Evolutionary conservation across 2,113 vertebrate genomes (phyloP), one percentile per base, ranked within the genome.

Genomic region (Copsychus sechellarum): DNA sequence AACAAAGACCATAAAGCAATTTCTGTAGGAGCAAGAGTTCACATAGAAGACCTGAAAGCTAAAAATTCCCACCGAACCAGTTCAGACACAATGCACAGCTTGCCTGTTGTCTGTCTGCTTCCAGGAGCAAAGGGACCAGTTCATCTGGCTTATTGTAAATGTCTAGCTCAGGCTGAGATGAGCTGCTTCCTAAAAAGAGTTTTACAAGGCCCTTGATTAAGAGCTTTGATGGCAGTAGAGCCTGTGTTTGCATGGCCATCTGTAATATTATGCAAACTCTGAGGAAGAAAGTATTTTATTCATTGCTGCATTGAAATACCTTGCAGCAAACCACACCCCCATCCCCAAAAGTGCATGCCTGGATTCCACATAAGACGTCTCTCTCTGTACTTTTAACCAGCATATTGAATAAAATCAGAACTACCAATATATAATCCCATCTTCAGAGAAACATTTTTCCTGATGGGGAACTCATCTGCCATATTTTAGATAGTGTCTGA

Each of bases 1-100:
- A 95, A 88, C 94, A 96, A 93, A 92, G 94, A 93, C 94, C 82
- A 51, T 96, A 92, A 95, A 95, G 86, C 81, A 95, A 93, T 95
- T 95, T 95, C 94, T 97, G 64, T 22, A 88, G 85, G 85, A 96
- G 92, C 94, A 96, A 95, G 95, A 95, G 90, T 96, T 96, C 92
- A 92, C 61, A 2, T 16, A 43, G 76, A 94, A 90, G 85, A 95
- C 92, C 92, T 80, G 86, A 96, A 96, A 96, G 90, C 82, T 83
- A 45, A 86, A 91, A 96, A 92, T 96, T 96, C 88, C 93, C 93
- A 96, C 85, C 93, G 86, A 91, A 93, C 94, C 90, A 90, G 95
- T 96, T 97, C 92, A 94, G 94, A 95, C 88, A 96, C 90, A 94
- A 92, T 81, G 53, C 74, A 86, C n/a, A 86, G 48, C 77, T 93